Conservation (phyloP, 2,113 vertebrate genomes). For the Neoarius graeffei region DNA sequence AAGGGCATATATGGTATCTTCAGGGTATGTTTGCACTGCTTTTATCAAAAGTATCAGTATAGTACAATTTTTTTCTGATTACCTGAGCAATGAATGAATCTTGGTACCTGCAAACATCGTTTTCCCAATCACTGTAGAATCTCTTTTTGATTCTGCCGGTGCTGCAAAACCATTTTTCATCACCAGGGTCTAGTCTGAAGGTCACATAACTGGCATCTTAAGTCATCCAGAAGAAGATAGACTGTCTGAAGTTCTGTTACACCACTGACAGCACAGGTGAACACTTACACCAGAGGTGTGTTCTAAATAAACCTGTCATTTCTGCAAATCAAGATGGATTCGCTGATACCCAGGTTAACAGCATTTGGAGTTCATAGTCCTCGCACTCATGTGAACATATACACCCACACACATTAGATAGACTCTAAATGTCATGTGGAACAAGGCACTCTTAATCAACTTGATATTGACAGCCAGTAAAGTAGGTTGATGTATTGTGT, state of each 20-base stretch:
- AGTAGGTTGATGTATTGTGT: conserved; percentile 14
- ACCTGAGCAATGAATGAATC: neutral
- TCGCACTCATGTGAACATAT: neutral
- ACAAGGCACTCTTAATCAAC: conserved; percentile 29
- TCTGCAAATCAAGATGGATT: conserved; percentile 50
- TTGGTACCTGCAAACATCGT: neutral
- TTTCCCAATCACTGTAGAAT: neutral
- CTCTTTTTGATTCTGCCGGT: neutral
- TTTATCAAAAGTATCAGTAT: neutral
- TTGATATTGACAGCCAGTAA: conserved; percentile 33
- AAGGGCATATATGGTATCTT: neutral
- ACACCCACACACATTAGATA: conserved; percentile 1
- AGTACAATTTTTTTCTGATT: neutral
- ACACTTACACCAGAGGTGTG: conserved; percentile 31
- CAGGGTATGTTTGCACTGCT: neutral
- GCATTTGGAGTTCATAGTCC: conserved; percentile 29
- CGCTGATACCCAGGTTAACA: conserved; percentile 31
- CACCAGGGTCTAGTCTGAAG: neutral
- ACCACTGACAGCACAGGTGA: conserved; percentile 31
- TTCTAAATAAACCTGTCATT: conserved; percentile 50
- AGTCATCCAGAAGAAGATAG: conserved; percentile 22
- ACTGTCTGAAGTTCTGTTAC: conserved; percentile 17
- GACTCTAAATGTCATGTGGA: conserved; percentile 23
- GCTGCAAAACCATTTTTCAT: neutral
- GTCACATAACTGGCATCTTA: conserved; percentile 6